These are phyloP conservation scores for Silvanus unidentatus DNA, from an alignment of 2,888 invertebrate genomes.

Conservation along the genomic window DNA sequence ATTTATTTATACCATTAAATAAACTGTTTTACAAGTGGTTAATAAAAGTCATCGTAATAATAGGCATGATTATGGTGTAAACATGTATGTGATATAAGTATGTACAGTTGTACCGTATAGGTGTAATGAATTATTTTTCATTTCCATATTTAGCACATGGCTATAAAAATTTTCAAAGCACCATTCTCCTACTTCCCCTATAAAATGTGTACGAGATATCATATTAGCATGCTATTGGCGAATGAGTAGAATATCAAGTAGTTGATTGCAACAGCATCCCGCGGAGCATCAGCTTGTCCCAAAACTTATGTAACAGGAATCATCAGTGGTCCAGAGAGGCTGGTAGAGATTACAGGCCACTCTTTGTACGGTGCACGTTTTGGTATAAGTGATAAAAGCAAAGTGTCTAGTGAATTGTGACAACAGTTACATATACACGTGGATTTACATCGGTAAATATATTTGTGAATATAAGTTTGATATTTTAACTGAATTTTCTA, in stretches of 20 bases:
- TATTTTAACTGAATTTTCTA: too few relatives aligned
- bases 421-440: not conserved
- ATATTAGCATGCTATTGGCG: constrained; percentile 2
- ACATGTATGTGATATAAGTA: too few relatives aligned
- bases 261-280: constrained; percentile 6
- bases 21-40: too few relatives aligned
- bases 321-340: constrained; percentile 7
- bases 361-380: constrained; percentile 5
- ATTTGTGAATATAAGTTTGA: not conserved
- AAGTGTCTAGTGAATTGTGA: constrained; percentile 6
- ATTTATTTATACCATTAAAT: too few relatives aligned
- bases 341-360: constrained; percentile 7
- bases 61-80: too few relatives aligned
- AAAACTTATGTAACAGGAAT: constrained; percentile 4
- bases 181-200: constrained; percentile 1
- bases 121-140: too few relatives aligned
- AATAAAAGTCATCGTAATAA: too few relatives aligned
- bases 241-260: constrained; percentile 3
- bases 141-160: constrained; percentile 5
- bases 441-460: constrained; percentile 6
- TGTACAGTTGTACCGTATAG: too few relatives aligned
- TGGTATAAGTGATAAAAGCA: constrained; percentile 2
- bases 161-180: constrained; percentile 1
- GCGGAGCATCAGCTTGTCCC: constrained; percentile 1
- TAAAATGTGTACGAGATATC: not conserved